Percentiles rank a stretch among this genome's conserved stretches.
Evolutionary conservation across 2,888 invertebrate genomes (phyloP).

Genomic region (Diogma glabrata): DNA sequence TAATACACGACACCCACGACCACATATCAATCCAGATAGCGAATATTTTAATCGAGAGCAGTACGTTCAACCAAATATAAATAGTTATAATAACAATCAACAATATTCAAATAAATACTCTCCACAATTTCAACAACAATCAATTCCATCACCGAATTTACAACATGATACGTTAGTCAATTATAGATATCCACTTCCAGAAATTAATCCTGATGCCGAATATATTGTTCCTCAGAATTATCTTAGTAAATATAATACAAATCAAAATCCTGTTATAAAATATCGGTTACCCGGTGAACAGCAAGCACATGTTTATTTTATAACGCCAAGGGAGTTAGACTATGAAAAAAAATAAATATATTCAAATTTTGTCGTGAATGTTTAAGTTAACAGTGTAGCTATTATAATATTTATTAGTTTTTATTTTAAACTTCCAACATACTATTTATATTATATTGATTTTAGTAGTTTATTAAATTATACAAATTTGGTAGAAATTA

Average conservation of each 20-base stretch:
- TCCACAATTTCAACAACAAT: slow-evolving; percentile 42
- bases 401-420: too few relatives aligned
- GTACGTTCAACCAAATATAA: slow-evolving; percentile 21
- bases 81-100: slow-evolving; percentile 38
- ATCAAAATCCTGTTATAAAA: slow-evolving; percentile 11
- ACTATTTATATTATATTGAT: too few relatives aligned
- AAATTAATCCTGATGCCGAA: slow-evolving; percentile 58
- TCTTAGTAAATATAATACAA: not conserved
- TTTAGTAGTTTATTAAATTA: too few relatives aligned
- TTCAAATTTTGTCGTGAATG: too few relatives aligned
- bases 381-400: too few relatives aligned
- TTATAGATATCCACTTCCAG: slow-evolving; percentile 52
- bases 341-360: slow-evolving; percentile 10
- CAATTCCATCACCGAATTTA: slow-evolving; percentile 41
- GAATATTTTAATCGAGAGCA: slow-evolving; percentile 36
- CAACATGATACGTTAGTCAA: slow-evolving; percentile 59
- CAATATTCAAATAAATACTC: slow-evolving; percentile 41
- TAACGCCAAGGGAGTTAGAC: slow-evolving; percentile 13
- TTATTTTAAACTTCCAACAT: too few relatives aligned
- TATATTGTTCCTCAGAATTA: slow-evolving; percentile 25
- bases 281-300: slow-evolving; percentile 14
- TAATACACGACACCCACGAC: slow-evolving; percentile 55
- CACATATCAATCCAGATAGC: slow-evolving; percentile 55
- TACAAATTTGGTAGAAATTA: too few relatives aligned
- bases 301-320: slow-evolving; percentile 14